Conservation (phyloP, 1,140 invertebrate genomes). For the Parapsyche elsis region DNA sequence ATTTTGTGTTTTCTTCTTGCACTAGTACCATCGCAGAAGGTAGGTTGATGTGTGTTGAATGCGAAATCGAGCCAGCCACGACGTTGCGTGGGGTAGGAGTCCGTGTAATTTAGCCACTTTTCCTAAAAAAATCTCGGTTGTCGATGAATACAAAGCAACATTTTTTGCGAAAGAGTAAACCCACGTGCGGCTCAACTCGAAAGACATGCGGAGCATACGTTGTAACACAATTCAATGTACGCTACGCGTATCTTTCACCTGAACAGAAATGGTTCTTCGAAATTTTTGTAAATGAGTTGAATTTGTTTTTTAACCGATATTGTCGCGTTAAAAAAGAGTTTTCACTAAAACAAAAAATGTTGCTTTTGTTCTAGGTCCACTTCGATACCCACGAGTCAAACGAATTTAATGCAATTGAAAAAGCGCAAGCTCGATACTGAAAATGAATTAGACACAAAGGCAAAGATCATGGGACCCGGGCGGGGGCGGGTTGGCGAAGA, state of each 20-base stretch:
- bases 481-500: slow-evolving; percentile 59
- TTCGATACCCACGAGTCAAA: slow-evolving; percentile 61
- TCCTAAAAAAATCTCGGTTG: slow-evolving; percentile 34
- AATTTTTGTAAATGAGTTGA: slow-evolving; percentile 23
- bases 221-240: slow-evolving; percentile 13
- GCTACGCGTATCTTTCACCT: slow-evolving; percentile 18
- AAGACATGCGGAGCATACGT: slow-evolving; percentile 40
- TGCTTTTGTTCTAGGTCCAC: slow-evolving; percentile 67
- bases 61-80: slow-evolving; percentile 23
- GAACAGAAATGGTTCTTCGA: not conserved
- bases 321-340: slow-evolving; percentile 9
- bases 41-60: slow-evolving; percentile 17
- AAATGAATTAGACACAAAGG: slow-evolving; percentile 63
- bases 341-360: slow-evolving; percentile 56
- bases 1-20: not conserved
- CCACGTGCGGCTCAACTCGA: slow-evolving; percentile 50
- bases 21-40: slow-evolving; percentile 5
- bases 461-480: slow-evolving; percentile 58
- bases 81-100: slow-evolving; percentile 22
- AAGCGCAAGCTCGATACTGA: slow-evolving; percentile 66
- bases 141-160: slow-evolving; percentile 56
- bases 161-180: slow-evolving; percentile 51
- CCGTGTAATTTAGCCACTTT: slow-evolving; percentile 2
- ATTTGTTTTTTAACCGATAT: not conserved
- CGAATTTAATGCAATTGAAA: slow-evolving; percentile 65